These are phyloP conservation scores for Neomorphus geoffroyi DNA, from an alignment of 2,797 vertebrate genomes.

Conservation along the genomic window DNA sequence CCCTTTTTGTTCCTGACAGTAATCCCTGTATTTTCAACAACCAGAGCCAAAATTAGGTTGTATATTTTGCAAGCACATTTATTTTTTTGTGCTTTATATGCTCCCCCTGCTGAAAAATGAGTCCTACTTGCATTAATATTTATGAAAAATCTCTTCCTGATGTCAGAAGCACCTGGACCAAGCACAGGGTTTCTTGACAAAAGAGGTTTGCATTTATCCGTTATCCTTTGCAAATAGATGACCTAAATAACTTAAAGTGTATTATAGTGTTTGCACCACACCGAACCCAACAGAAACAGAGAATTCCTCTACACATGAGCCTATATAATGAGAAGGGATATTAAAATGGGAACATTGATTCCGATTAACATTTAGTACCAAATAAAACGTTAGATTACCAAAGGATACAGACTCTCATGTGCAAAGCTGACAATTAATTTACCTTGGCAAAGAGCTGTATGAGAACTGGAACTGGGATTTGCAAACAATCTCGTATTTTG, in stretches of 20 bases:
- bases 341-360: neutral
- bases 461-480: neutral
- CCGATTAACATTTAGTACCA: neutral
- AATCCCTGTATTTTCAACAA: neutral
- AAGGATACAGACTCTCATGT: neutral
- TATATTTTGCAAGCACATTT: neutral
- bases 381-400: neutral
- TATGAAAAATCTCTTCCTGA: neutral
- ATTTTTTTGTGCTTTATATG: fast-evolving
- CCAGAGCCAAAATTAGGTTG: neutral
- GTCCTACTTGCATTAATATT: neutral
- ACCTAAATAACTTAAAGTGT: neutral
- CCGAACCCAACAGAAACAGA: fast-evolving
- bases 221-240: neutral
- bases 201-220: neutral
- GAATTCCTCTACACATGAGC: neutral
- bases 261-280: neutral
- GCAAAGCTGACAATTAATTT: neutral
- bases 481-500: neutral
- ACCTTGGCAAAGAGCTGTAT: neutral
- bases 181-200: neutral
- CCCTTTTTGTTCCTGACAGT: neutral
- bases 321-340: neutral
- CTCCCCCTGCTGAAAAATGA: neutral
- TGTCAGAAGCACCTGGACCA: neutral